phyloP scores from a whole-genome alignment of 2,113 vertebrate species.

The Malurus cyaneus region DNA sequence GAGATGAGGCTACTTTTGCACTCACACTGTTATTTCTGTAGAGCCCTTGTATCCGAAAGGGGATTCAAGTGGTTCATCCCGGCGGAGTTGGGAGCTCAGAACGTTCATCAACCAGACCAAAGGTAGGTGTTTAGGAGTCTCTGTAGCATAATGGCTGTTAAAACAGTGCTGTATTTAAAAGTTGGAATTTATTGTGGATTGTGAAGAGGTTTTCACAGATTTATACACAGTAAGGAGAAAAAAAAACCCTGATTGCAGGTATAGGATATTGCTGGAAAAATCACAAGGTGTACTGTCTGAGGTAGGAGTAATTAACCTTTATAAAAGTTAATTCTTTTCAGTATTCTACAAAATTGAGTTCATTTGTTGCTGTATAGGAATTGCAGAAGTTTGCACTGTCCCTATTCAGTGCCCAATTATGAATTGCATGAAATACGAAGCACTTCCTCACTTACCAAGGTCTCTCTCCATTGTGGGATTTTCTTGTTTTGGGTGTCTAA shows the following conservation, averaged over 20 bases:
- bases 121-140: constrained; percentile 72
- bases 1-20: background rate
- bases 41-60: constrained; percentile 91
- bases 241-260: background rate
- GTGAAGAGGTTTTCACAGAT: background rate
- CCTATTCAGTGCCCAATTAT: background rate
- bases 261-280: background rate
- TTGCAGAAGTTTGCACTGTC: background rate
- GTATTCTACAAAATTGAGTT: background rate
- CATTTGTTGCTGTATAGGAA: background rate
- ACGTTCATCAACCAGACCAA: constrained; percentile 92
- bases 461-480: background rate
- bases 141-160: background rate
- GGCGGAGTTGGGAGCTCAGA: constrained; percentile 94
- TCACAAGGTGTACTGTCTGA: background rate
- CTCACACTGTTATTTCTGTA: constrained; percentile 57
- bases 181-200: background rate
- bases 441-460: background rate
- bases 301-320: background rate
- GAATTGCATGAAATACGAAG: background rate
- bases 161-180: background rate
- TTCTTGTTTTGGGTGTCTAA: background rate
- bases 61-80: constrained; percentile 77
- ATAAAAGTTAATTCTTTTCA: background rate
- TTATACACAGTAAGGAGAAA: background rate